Evolutionary conservation across 2,113 vertebrate species (phyloP).

Genomic region (Bos javanicus): DNA sequence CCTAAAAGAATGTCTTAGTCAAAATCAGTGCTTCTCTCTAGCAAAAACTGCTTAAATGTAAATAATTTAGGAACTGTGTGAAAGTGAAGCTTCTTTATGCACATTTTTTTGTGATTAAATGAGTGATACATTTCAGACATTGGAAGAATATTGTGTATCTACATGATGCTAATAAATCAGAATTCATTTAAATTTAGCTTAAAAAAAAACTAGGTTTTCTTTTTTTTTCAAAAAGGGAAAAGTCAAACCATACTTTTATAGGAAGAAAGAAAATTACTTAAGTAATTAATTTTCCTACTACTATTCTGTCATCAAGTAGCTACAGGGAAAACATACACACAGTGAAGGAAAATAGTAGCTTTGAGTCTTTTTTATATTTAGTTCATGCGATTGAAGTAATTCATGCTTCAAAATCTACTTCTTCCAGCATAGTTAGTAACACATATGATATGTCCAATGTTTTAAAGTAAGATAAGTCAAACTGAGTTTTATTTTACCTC

Average conservation of each 20-base stretch:
- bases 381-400: background rate
- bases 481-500: background rate
- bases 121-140: background rate
- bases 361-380: background rate
- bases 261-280: background rate
- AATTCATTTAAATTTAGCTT: background rate
- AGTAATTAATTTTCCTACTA: background rate
- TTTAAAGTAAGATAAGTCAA: background rate
- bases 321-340: background rate
- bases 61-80: background rate
- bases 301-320: background rate
- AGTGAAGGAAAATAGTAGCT: background rate
- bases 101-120: background rate
- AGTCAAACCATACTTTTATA: background rate
- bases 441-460: background rate
- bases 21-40: slow-evolving; percentile 6
- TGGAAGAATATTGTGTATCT: background rate
- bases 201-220: background rate
- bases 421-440: background rate
- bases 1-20: background rate
- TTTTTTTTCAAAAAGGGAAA: background rate
- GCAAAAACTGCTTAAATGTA: background rate
- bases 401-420: background rate
- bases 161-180: background rate
- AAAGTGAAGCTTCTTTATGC: slow-evolving; percentile 57